phyloP scores from a whole-genome alignment of 1,140 invertebrate genomes.

The Aphelinus atriplicis region DNA sequence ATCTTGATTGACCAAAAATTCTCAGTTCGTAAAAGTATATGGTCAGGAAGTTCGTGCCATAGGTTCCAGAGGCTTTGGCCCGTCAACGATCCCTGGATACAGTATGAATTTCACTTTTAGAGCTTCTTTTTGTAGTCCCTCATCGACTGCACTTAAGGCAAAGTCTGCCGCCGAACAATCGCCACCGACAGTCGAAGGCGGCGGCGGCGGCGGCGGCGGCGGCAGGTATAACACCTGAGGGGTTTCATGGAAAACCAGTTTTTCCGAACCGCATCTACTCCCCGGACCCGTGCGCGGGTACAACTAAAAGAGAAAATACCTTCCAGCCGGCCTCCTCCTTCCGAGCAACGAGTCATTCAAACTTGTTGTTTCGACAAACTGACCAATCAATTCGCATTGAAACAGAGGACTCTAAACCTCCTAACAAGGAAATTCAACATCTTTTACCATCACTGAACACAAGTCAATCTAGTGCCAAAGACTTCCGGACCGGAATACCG shows the following conservation, averaged over 20 bases:
- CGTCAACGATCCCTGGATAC: constrained; percentile 6
- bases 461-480: too few relatives aligned
- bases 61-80: neutral
- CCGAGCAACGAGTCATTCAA: neutral
- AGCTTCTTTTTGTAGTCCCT: neutral
- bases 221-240: neutral
- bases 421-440: too few relatives aligned
- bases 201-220: neutral
- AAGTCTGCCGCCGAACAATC: too few relatives aligned
- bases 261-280: neutral
- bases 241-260: constrained; percentile 19
- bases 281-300: too few relatives aligned
- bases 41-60: too few relatives aligned
- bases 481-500: too few relatives aligned
- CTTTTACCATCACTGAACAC: too few relatives aligned
- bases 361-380: too few relatives aligned
- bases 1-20: neutral
- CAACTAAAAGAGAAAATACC: too few relatives aligned
- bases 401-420: too few relatives aligned
- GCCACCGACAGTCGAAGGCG: too few relatives aligned
- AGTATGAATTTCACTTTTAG: constrained; percentile 30
- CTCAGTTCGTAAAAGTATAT: constrained; percentile 6
- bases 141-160: neutral
- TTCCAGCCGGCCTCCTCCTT: constrained; percentile 6
- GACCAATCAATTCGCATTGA: too few relatives aligned